A percentile compares a stretch with the other conserved stretches of the same genome.
Conservation (phyloP, 2,888 invertebrate genomes). For the Thera obeliscata region DNA sequence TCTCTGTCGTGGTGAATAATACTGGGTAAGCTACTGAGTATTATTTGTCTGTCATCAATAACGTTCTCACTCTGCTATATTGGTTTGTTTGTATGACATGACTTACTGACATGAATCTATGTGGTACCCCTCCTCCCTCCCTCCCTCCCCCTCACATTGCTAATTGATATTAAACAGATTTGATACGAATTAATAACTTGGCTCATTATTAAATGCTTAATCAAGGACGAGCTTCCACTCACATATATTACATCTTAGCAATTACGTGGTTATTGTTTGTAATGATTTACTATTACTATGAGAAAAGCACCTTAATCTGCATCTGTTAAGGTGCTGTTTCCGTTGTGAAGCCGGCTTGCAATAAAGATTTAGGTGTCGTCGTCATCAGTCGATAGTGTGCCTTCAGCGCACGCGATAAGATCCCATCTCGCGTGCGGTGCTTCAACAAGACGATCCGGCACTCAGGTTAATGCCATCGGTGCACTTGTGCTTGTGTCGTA, state of each 20-base stretch:
- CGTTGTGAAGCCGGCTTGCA: background rate
- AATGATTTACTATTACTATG: conserved; percentile 24
- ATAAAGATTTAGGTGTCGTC: conserved; percentile 10
- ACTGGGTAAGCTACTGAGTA: too few relatives aligned
- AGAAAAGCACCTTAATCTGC: background rate
- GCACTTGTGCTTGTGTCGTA: conserved; percentile 12
- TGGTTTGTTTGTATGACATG: too few relatives aligned
- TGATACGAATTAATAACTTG: conserved; percentile 34
- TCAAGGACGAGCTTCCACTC: conserved; percentile 33
- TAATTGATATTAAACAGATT: conserved; percentile 23
- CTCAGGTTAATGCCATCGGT: conserved; percentile 20
- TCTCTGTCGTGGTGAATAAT: too few relatives aligned
- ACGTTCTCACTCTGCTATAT: too few relatives aligned
- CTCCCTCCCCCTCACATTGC: background rate
- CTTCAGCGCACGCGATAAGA: background rate
- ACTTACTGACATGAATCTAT: too few relatives aligned
- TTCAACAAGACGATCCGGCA: conserved; percentile 13
- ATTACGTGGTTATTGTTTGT: conserved; percentile 36
- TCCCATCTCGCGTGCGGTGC: conserved; percentile 3
- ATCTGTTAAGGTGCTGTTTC: background rate
- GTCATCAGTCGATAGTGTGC: conserved; percentile 3
- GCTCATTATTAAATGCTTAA: conserved; percentile 36
- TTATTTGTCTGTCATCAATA: too few relatives aligned
- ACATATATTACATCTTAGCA: conserved; percentile 38
- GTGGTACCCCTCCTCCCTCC: background rate